Evolutionary conservation across 1,140 invertebrate species (phyloP), one percentile per base, ranked within the genome.

Genomic region (Atopsyche davidsoni): DNA sequence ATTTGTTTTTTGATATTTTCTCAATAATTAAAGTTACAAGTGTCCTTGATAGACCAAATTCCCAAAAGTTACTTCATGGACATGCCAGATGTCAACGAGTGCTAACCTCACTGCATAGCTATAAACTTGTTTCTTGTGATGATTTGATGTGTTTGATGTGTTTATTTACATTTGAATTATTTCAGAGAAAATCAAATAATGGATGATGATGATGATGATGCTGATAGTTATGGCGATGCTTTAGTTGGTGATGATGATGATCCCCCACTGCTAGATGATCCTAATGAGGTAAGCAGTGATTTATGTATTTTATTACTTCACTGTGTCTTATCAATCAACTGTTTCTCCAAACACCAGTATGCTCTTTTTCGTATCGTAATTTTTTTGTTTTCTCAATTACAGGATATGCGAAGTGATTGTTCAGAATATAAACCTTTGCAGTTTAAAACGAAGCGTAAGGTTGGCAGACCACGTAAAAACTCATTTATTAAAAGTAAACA

Each of bases 121-220:
- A 4, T 41, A 16, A 23, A 17, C 11, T 43, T 43, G 14, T 10
- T 7, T 43, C 3, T 21, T 40, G 31, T 25, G 13, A 7, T 41
- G 18, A 16, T 21, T 21, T 4, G 6, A 41, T 21, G 18, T 41
- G 6, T 18, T 24, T 45, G 17, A 21, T 38, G 16, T 21, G 24
- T 39, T 34, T 21, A n/a, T 35, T 18, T 36, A 25, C 31, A 4
- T 44, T 13, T 28, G 24, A 24, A 18, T 44, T 32, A 14, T 44
- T 50, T 35, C 39, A 53, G 53, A 32, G 46, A 55, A 41, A 49
- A 43, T 25, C 41, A 34, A 34, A 32, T 46, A 14, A 16, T 47
- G n/a, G 39, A 46, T 23, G 53, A 50, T 3, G 16, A 45, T 44
- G 39, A 46, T 23, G 53, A 50, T 2, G 45, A 47, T 47, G 34